Base-by-base conservation (phyloP, 2,113 vertebrate species). In the Sinosuthora webbiana region DNA sequence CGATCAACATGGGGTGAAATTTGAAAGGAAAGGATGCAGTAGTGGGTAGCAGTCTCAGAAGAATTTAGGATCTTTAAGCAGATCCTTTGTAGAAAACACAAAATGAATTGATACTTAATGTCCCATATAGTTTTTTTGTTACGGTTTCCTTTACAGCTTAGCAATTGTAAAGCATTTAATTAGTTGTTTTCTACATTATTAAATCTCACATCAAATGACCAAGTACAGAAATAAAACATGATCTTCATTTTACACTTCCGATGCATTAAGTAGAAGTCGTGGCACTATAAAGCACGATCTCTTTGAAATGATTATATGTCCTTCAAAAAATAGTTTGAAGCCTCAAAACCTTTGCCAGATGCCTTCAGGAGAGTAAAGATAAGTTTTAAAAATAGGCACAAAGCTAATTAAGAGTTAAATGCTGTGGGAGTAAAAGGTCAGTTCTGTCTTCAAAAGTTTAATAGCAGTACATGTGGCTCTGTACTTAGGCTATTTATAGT, bases 341-440 rank as follows among this genome's bases (percentile, higher is more conserved):
- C 47, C 73, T 76, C 23, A 56, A 83, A 83, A 86, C 9, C 16
- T 60, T 95, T 73, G 41, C 24, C 65, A 95, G 19, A 82, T 41
- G 13, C 35, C 23, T 83, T 79, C 22, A 59, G 53, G 10, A 86
- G 24, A 63, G 13, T 39, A 85, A 70, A 79, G 33, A 52, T 4
- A 69, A 55, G 11, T 49, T 88, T 71, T 63, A 50, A 79, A 82
- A 59, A 59, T 23, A 79, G 7, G 4, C 2, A 0, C 41, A 73
- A 52, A 85, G 19, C 21, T 64, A 60, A 85, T 59, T 59, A 86
- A 27, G 39, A 53, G 3, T 55, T 83, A 37, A 69, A 22, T 83
- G 27, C 20, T 52, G 16, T 71, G 62, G 37, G 15, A 77, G 16
- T 69, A 41, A 71, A 79, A 88, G 44, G 44, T 86, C 67, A 23